Evolutionary conservation across 35 echinoderm and acorn worm species (phyloP), one percentile per base, ranked within the genome.

Genomic region (Apostichopus japonicus): DNA sequence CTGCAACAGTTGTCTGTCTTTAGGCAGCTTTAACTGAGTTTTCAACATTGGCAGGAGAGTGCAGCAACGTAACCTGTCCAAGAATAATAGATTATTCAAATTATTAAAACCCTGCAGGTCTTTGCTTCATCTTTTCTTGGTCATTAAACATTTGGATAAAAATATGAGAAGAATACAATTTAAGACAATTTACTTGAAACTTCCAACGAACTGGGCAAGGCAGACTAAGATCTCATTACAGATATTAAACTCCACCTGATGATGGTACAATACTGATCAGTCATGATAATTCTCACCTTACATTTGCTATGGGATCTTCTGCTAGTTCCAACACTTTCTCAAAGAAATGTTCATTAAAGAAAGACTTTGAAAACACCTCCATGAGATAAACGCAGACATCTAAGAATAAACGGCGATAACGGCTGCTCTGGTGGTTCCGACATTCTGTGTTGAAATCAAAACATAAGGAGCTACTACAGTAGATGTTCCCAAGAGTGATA

Each of bases 281-380:
- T 44, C 33, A 59, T 61, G 13, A 61, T 13, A 11, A 62, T 77
- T 53, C 89, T 65, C 76, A 98, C 96, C 97, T 96, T 56, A 99
- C 95, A 93, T 99, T 98, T 65, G 97, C 91, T 16, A 99, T 95
- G 56, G 97, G 97, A 81, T 99, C 97, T 59, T 96, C 84, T 72
- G 97, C 94, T 78, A 99, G 84, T 65, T 99, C 95, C 89, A 99
- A 75, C 61, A 99, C 93, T 87, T 90, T 93, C 77, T 96, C 94
- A 92, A 94, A 96, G 61, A 99, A 95, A 81, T 96, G 90, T 13
- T 96, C 92, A 53, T 99, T 99, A 92, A 99, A 99, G 90, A 93
- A 99, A 65, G 91, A 65, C 89, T 95, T 96, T 87, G 97, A 99
- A 79, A 99, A 99, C 6, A 99, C 72, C 67, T 99, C 97, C 80